Evolutionary conservation across 92 coral and sea anemone species (phyloP), one percentile per base, ranked within the genome.

Genomic region (Porites divaricata): DNA sequence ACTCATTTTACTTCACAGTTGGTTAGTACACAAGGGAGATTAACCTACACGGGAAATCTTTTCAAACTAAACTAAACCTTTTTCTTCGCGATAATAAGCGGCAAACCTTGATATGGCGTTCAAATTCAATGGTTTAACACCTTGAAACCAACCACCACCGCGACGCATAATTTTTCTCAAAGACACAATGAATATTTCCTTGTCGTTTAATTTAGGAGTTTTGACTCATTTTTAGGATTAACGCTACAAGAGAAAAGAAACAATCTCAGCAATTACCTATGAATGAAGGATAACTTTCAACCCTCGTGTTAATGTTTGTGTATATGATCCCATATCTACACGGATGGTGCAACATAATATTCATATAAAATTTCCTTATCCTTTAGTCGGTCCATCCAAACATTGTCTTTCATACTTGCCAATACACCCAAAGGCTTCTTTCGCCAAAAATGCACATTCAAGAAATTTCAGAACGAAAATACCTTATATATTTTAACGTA

Each of bases 121-220:
- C 35, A 72, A 80, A 69, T 80, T 54, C 50, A 68, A 82, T 73
- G 69, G 79, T 17, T 72, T 82, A 82, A 82, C 86, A 72, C 86
- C 86, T 45, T 63, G 72, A 63, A 71, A 59, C 54, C 72, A 63
- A 24, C 48, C 63, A 59, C 62, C 52, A 52, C 64, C 71, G 72
- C 49, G 63, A 63, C 48, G 70, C 53, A 13, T 74, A 82, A 58
- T 72, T 70, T 59, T 59, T 70, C 9, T 54, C 1, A 25, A 59
- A 70, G 45, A 8, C 20, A 16, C 22, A 72, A 81, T 61, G 70
- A 49, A 41, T 21, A 45, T 81, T 49, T 59, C 51, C 57, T 49
- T 49, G 16, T 35, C 63, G 69, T 2, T 72, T 28, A 41, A 20
- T 54, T 54, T 14, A 45, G n/a, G 21, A 73, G 35, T 73, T 73